Percentiles rank a stretch among this genome's conserved stretches.
Conservation (phyloP, 1,140 invertebrate species). For the Oncopodura yosiiana region DNA sequence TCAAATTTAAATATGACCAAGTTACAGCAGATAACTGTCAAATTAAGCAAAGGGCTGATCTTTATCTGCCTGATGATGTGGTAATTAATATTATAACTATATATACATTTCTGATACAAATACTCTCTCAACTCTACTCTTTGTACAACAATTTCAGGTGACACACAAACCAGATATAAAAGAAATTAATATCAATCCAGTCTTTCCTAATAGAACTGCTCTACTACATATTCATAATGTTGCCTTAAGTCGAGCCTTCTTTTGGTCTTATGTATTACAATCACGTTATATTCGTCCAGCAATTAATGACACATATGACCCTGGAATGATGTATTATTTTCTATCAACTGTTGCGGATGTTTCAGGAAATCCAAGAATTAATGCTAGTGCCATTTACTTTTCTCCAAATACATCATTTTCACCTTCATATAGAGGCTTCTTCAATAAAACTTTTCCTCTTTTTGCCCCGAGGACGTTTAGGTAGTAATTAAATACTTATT, state of each 20-base stretch:
- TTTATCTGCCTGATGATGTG: slow-evolving; percentile 69
- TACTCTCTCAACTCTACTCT: too few species aligned
- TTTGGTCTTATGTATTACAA: slow-evolving; percentile 91
- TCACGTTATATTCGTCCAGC: slow-evolving; percentile 77
- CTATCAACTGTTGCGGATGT: slow-evolving; percentile 90
- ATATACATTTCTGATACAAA: too few species aligned
- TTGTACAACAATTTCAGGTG: too few species aligned
- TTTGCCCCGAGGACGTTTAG: slow-evolving; percentile 86
- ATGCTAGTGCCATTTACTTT: slow-evolving; percentile 89
- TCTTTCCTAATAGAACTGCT: slow-evolving; percentile 88
- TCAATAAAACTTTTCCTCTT: slow-evolving; percentile 89
- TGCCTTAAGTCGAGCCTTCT: slow-evolving; percentile 86
- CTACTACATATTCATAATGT: slow-evolving; percentile 90
- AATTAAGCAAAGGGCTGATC: slow-evolving; percentile 69
- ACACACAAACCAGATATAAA: slow-evolving; percentile 90
- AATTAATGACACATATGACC: slow-evolving; percentile 65
- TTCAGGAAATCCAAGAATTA: slow-evolving; percentile 80
- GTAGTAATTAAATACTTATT: slow-evolving; percentile 36
- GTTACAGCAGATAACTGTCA: slow-evolving; percentile 73
- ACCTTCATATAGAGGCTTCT: slow-evolving; percentile 87
- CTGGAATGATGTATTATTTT: slow-evolving; percentile 97
- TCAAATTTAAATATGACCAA: slow-evolving; percentile 66
- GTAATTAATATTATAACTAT: too few species aligned
- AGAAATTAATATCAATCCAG: slow-evolving; percentile 85
- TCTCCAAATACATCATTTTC: slow-evolving; percentile 88